These are phyloP conservation scores for Acronicta psi DNA, from an alignment of 2,888 invertebrate genomes.

Conservation along the genomic window DNA sequence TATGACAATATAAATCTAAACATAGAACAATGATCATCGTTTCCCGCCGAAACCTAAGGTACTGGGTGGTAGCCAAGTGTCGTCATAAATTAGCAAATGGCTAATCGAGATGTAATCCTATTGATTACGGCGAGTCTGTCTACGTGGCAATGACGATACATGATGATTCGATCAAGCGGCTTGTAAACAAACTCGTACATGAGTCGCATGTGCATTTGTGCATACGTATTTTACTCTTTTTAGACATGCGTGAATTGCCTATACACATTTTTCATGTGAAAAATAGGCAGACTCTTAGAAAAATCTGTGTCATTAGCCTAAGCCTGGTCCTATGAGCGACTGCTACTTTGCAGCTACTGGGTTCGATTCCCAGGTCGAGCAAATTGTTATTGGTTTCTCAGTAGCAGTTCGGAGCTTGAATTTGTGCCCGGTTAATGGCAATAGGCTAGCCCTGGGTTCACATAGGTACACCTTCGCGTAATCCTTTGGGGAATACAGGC, in stretches of 20 bases:
- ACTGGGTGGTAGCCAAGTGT: conserved; percentile 68
- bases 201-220: conserved; percentile 9
- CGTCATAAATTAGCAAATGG: conserved; percentile 55
- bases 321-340: no score
- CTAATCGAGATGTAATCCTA: conserved; percentile 51
- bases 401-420: no score
- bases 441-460: no score
- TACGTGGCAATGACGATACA: conserved; percentile 40
- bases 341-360: no score
- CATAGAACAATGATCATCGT: conserved; percentile 63
- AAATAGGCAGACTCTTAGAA: no score
- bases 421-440: no score
- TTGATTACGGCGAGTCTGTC: conserved; percentile 45
- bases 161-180: conserved; percentile 24
- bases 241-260: conserved; percentile 6
- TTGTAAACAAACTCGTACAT: conserved; percentile 44
- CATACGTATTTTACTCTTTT: conserved; percentile 26
- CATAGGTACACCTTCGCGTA: no score
- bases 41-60: conserved; percentile 45
- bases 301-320: no score
- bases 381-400: no score
- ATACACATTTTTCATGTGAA: no score
- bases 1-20: conserved; percentile 74
- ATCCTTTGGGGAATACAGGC: no score
- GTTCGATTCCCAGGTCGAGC: no score